Base-by-base conservation (phyloP, 1,140 invertebrate species). In the Solenopsis fugax region DNA sequence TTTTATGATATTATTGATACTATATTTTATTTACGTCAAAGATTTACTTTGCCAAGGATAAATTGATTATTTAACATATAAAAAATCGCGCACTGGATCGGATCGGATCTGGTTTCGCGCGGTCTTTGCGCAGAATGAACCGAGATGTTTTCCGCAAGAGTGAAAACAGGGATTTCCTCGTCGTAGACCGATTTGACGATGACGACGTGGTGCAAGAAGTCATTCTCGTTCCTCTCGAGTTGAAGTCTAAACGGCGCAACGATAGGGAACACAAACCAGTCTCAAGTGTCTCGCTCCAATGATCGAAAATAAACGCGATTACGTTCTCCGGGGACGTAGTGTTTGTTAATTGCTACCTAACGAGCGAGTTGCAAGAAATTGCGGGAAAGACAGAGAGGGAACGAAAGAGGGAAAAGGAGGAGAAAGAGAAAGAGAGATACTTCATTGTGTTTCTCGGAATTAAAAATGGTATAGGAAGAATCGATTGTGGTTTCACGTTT, bases 231-330 rank as follows among this genome's bases (percentile, higher is more conserved):
- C 89, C 89, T 90, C 89, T 90, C 89, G 86, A 90, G 71, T 90
- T 90, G 86, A 90, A 86, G 71, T 90, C 87, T 90, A 90, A 90
- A 90, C 89, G 87, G 89, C 72, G 89, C 89, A 88, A 90, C 89
- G 86, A 81, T 58, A 56, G 34, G 6, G 41, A 67, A 84, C 80
- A 75, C 80, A 75, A 84, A 84, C 67, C 45, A 82, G 88, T 87
- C 69, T 86, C 86, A 56, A 76, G 62, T 86, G 89, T 90, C 64
- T 90, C 89, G 89, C 69, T 90, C 81, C 78, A 90, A 88, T 82
- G 89, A 85, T 90, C 89, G 82, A 90, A 90, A 90, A 89, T 90
- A 90, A 90, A 90, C 87, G 76, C 75, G 82, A 86, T 90, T 82
- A 82, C 71, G 45, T 86, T 88, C 89, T 69, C n/a, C 37, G 52